Conservation (phyloP, 2,113 vertebrate species). For the Periophthalmus modestus region DNA sequence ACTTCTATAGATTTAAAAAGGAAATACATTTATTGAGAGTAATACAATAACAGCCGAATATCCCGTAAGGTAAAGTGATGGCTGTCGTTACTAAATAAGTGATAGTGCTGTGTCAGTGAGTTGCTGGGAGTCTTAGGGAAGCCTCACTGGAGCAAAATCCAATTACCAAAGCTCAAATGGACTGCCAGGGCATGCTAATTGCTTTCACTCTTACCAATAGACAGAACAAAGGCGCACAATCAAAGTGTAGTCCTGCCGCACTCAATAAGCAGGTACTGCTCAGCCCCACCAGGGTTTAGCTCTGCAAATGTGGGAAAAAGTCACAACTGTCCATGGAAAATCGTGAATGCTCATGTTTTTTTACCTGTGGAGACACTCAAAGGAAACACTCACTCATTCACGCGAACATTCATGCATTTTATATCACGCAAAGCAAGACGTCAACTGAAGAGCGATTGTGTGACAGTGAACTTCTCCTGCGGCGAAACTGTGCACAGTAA, state of each 20-base stretch:
- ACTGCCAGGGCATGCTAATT: conserved; percentile 47
- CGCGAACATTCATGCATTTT: too few species aligned
- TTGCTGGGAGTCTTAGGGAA: conserved; percentile 13
- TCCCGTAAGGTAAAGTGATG: background rate
- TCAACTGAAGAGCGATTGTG: background rate
- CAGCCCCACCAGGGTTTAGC: conserved; percentile 14
- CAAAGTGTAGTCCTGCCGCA: conserved; percentile 42
- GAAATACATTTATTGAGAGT: background rate
- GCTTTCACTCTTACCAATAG: conserved; percentile 16
- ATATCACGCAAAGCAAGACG: background rate
- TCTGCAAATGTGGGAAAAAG: conserved; percentile 8
- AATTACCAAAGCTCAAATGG: conserved; percentile 41
- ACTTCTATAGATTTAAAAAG: background rate
- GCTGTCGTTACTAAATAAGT: background rate
- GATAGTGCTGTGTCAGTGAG: conserved; percentile 8
- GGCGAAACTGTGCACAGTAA: background rate
- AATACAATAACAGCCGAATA: background rate
- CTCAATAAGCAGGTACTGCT: conserved; percentile 37
- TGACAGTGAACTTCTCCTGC: background rate
- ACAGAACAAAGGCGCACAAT: conserved; percentile 48
- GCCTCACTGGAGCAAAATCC: conserved; percentile 29
- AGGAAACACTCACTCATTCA: too few species aligned
- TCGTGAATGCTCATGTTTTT: too few species aligned
- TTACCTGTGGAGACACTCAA: too few species aligned
- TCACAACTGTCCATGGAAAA: background rate